Evolutionary conservation across 2,888 invertebrate genomes (phyloP).

Genomic region (Pristionchus exspectatus): DNA sequence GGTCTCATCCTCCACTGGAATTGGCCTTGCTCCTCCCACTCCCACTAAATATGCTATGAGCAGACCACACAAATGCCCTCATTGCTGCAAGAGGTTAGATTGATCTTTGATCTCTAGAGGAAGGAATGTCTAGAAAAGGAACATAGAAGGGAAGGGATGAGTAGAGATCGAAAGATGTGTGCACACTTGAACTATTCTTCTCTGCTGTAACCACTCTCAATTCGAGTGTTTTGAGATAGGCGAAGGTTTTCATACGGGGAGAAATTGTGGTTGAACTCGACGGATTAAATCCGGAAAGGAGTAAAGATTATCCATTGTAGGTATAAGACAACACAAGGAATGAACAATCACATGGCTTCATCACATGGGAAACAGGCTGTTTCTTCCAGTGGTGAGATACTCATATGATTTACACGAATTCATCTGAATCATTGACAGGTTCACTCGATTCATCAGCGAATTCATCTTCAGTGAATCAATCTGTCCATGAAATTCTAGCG

Average conservation of each 20-base stretch:
- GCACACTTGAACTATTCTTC: conserved; percentile 11
- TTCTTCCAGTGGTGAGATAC: background rate
- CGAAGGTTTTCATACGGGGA: background rate
- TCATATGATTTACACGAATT: background rate
- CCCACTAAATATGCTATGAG: conserved; percentile 55
- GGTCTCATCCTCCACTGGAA: background rate
- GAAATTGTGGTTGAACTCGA: background rate
- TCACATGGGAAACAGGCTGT: conserved; percentile 32
- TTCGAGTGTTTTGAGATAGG: conserved; percentile 21
- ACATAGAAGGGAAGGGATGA: background rate
- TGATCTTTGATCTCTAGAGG: background rate
- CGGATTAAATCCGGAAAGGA: background rate
- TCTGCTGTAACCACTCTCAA: conserved; percentile 14
- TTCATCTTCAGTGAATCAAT: conserved; percentile 23
- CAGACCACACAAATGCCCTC: conserved; percentile 51
- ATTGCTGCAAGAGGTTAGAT: conserved; percentile 53
- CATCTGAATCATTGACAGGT: background rate
- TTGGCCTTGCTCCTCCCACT: conserved; percentile 12
- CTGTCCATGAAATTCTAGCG: conserved; percentile 43
- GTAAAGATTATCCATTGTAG: background rate
- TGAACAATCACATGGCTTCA: conserved; percentile 46
- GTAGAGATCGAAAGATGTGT: conserved; percentile 17
- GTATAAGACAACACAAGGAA: conserved; percentile 49
- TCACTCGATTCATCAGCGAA: background rate
- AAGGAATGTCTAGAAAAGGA: background rate